phyloP scores from a whole-genome alignment of 1,140 invertebrate species.

The Ceratoteleas bidentatus region DNA sequence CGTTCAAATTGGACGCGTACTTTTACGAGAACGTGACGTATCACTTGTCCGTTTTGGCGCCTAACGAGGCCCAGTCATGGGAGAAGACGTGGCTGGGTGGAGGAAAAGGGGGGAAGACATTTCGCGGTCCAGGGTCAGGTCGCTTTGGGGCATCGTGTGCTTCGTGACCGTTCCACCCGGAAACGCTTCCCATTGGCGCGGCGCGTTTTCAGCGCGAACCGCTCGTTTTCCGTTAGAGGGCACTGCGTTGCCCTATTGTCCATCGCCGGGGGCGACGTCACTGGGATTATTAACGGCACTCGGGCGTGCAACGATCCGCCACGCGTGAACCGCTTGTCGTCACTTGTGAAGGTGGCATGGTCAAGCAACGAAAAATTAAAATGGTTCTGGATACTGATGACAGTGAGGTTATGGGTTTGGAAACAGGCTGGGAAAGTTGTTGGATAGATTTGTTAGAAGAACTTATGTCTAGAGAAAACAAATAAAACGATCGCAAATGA shows the following conservation, averaged over 20 bases:
- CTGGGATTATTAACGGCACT: slow-evolving; percentile 39
- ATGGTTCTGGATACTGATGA: no score
- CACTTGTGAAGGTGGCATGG: no score
- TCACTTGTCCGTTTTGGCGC: slow-evolving; percentile 27
- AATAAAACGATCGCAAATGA: no score
- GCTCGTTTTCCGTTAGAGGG: slow-evolving; percentile 65
- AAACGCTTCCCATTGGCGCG: slow-evolving; percentile 72
- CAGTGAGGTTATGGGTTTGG: no score
- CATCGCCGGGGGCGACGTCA: slow-evolving; percentile 48
- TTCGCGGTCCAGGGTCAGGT: slow-evolving; percentile 79
- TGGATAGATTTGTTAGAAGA: no score
- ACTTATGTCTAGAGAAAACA: no score
- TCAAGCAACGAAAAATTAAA: no score
- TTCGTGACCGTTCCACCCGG: slow-evolving; percentile 78
- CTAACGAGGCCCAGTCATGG: slow-evolving; percentile 65
- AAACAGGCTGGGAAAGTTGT: no score
- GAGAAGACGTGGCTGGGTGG: no score
- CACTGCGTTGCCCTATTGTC: slow-evolving; percentile 59
- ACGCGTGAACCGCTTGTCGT: slow-evolving; percentile 8
- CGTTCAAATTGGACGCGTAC: slow-evolving; percentile 31
- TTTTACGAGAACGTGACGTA: slow-evolving; percentile 45
- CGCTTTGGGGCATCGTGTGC: slow-evolving; percentile 80
- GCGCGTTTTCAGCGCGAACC: slow-evolving; percentile 52
- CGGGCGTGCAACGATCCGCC: slow-evolving; percentile 21
- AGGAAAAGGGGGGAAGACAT: no score